These are phyloP conservation scores for Cephalopterus ornatus DNA, from an alignment of 2,113 vertebrate species.

Conservation along the genomic window DNA sequence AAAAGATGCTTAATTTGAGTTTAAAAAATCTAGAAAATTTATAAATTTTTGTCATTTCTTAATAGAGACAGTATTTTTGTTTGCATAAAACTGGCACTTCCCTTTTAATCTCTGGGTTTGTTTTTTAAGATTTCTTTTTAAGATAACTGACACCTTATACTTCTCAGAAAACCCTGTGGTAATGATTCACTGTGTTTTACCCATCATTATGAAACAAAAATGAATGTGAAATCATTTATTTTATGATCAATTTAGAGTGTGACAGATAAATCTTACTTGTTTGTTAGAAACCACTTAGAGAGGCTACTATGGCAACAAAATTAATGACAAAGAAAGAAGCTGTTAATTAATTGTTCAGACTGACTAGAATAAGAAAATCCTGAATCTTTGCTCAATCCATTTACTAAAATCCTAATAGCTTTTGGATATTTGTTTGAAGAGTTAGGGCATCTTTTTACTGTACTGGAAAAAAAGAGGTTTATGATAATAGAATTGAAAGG, in stretches of 20 bases:
- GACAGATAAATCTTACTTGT: slow-evolving; percentile 11
- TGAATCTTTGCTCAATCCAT: not conserved
- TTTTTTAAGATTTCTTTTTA: slow-evolving; percentile 14
- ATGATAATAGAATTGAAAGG: not conserved
- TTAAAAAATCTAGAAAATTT: not conserved
- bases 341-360: slow-evolving; percentile 54
- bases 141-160: not conserved
- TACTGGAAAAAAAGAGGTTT: not conserved
- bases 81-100: not conserved
- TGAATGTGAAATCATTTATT: slow-evolving; percentile 18
- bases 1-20: not conserved
- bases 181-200: slow-evolving; percentile 30
- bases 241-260: not conserved
- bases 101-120: not conserved
- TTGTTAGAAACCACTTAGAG: slow-evolving; percentile 29
- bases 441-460: not conserved
- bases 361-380: slow-evolving; percentile 36
- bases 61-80: not conserved
- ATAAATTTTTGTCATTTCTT: not conserved
- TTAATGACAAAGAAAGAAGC: slow-evolving; percentile 37
- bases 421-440: slow-evolving; percentile 30
- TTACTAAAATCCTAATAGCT: not conserved
- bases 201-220: slow-evolving; percentile 28
- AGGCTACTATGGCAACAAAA: slow-evolving; percentile 55
- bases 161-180: not conserved